Conservation (phyloP, 1,140 invertebrate genomes). For the Pemphigus obesinymphae region DNA sequence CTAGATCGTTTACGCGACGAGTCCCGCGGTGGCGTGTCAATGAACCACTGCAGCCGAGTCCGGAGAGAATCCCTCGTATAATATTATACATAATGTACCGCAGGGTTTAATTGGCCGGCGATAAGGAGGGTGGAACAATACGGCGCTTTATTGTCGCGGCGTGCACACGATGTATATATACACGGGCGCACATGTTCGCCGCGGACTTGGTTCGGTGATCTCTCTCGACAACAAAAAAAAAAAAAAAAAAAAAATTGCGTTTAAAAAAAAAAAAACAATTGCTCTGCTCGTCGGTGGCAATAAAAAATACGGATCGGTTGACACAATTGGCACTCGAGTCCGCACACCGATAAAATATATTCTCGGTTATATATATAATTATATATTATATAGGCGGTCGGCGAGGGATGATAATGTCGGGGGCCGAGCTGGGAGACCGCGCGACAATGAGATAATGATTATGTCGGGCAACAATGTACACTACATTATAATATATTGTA, state of each 20-base stretch:
- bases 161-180: neutral
- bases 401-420: conserved; percentile 5
- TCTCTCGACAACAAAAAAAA: neutral
- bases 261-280: neutral
- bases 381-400: too few species aligned
- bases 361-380: too few species aligned
- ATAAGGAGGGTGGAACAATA: conserved; percentile 30
- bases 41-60: neutral
- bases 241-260: neutral
- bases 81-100: too few species aligned
- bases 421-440: neutral
- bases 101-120: conserved; percentile 18
- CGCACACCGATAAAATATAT: conserved; percentile 1
- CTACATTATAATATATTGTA: neutral
- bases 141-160: neutral
- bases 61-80: neutral
- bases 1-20: neutral
- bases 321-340: conserved; percentile 35
- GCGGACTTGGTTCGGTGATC: conserved; percentile 8
- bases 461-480: neutral
- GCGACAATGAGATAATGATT: conserved; percentile 42
- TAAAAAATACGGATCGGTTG: conserved; percentile 21
- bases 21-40: neutral
- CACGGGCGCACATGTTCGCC: conserved; percentile 36
- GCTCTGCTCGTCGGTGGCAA: neutral